Conservation (phyloP, 2,797 vertebrate species). For the Mycteria americana region DNA sequence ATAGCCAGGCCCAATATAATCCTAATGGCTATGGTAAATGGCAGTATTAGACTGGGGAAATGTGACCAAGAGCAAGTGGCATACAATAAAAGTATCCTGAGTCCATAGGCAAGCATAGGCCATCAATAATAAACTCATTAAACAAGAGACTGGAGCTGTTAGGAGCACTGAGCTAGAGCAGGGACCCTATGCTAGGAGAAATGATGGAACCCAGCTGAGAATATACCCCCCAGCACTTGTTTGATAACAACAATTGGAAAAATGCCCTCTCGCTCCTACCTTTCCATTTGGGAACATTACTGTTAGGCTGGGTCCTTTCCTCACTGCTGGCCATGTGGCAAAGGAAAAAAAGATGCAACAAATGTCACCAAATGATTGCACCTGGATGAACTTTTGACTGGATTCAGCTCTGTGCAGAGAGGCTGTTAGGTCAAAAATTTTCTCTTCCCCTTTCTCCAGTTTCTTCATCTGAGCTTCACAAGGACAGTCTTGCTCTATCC, state of each 20-base stretch:
- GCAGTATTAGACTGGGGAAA: neutral
- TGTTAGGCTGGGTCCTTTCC: neutral
- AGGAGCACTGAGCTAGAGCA: neutral
- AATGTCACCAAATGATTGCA: neutral
- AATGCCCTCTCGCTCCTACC: neutral
- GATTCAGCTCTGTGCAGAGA: neutral
- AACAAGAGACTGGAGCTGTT: neutral
- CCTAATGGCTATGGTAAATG: neutral
- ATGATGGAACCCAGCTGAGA: neutral
- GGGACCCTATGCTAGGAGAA: neutral
- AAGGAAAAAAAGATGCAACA: neutral
- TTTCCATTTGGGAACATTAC: neutral
- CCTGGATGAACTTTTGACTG: neutral
- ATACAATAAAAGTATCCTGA: neutral
- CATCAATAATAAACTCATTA: neutral
- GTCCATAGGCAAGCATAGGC: neutral
- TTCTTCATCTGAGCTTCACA: neutral
- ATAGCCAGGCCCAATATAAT: neutral
- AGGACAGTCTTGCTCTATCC: neutral
- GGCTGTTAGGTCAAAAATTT: neutral
- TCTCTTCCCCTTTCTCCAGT: neutral
- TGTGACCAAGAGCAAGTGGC: neutral
- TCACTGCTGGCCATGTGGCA: neutral
- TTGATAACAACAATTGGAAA: neutral
- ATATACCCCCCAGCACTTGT: neutral